Evolutionary conservation across 2,797 vertebrate species (phyloP), one percentile per base, ranked within the genome.

Genomic region (Gymnopithys bicolor): DNA sequence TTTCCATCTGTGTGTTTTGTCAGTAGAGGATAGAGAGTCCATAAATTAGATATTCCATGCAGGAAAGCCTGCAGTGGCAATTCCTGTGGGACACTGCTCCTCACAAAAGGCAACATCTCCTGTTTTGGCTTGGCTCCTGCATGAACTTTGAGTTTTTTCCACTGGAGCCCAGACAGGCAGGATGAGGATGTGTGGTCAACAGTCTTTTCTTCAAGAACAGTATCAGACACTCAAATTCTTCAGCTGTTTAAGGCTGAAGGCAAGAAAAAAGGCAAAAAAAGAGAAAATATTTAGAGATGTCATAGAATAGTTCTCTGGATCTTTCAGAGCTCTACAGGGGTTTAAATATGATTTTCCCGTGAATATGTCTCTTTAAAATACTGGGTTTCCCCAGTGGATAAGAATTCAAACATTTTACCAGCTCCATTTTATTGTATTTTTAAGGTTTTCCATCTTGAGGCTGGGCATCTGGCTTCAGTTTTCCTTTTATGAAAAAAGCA

Each of bases 101-200:
- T 69, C 74, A 22, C 4, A 11, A 73, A 37, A 49, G 63, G 19
- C n/a, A 92, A 16, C 28, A 33, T 19, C 33, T 82, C 51, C 70
- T 67, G 35, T 74, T 77, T 64, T 71, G 37, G 6, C 45, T 77
- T 83, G 45, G 51, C 52, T 74, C 17, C 28, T 76, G 70, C 1
- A 5, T 52, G 27, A 18, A 28, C 0, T 0, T 33, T 35, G 35
- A 41, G 39, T 18, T 71, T 77, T 68, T 58, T 71, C 41, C 8
- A 16, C 2, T 0, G 0, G 11, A 71, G 23, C 0, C 0, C 60
- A 39, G 27, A 27, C 30, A 1, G 2, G 55, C 25, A 74, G 48
- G 64, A 35, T 71, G 59, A 69, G 30, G 49, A 43, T 62, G 39
- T 53, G 68, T 60, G 41, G 60, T 82, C 68, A 56, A 25, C 67